Conservation (phyloP, 2,888 invertebrate species). For the Orthosia gothica region DNA sequence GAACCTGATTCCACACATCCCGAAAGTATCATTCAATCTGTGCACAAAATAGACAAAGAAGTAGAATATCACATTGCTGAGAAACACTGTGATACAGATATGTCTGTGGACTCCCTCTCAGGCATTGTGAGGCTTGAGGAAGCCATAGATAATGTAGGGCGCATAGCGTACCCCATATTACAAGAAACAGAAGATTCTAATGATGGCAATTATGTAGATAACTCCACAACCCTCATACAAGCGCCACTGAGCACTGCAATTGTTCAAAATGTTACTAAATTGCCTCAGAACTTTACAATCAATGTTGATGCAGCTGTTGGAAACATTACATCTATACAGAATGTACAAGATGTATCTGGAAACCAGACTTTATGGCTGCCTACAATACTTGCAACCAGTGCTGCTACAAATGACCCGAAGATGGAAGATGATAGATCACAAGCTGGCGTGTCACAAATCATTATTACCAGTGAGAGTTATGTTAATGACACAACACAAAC, state of each 20-base stretch:
- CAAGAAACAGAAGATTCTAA: slow-evolving; percentile 86
- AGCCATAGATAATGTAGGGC: slow-evolving; percentile 84
- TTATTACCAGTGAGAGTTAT: slow-evolving; percentile 89
- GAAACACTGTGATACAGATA: slow-evolving; percentile 83
- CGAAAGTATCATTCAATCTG: slow-evolving; percentile 87
- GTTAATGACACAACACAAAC: slow-evolving; percentile 82
- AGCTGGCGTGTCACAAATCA: slow-evolving; percentile 87
- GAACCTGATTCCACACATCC: slow-evolving; percentile 89
- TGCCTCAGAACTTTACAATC: slow-evolving; percentile 89
- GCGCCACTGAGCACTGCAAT: slow-evolving; percentile 86
- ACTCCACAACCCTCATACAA: slow-evolving; percentile 86
- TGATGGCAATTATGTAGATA: slow-evolving; percentile 86
- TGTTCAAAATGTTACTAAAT: slow-evolving; percentile 88
- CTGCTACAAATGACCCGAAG: slow-evolving; percentile 80
- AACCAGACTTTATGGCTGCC: slow-evolving; percentile 89
- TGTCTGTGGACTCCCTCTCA: slow-evolving; percentile 86
- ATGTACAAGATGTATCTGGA: slow-evolving; percentile 88
- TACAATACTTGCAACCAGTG: slow-evolving; percentile 86
- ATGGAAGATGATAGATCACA: slow-evolving; percentile 84
- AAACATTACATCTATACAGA: slow-evolving; percentile 88
- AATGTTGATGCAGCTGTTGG: slow-evolving; percentile 89
- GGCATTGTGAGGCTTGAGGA: slow-evolving; percentile 88
- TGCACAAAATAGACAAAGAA: slow-evolving; percentile 85
- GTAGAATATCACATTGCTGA: slow-evolving; percentile 87
- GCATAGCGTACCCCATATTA: slow-evolving; percentile 85